Percentiles rank a stretch among this genome's conserved stretches.
Conservation (phyloP, 2,797 vertebrate species). For the Gila robusta region DNA sequence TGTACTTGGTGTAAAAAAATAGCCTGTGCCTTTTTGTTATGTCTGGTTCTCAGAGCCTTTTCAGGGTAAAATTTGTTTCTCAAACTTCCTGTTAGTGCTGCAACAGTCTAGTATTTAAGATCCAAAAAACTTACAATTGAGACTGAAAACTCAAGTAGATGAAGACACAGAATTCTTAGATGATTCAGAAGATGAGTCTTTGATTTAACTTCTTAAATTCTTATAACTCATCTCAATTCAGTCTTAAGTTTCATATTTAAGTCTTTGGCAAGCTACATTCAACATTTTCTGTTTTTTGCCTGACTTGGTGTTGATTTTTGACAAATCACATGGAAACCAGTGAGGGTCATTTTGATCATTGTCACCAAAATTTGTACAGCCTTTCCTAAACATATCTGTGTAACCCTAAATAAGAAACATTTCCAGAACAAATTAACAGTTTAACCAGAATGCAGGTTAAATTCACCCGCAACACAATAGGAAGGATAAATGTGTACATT, state of each 20-base stretch:
- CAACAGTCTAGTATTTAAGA: not conserved
- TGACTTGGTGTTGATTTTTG: not conserved
- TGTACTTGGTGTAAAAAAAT: no score
- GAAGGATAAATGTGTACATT: not conserved
- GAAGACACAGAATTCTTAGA: not conserved
- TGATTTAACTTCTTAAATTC: not conserved
- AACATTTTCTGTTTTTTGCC: not conserved
- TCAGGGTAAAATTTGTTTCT: not conserved
- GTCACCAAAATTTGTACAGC: not conserved
- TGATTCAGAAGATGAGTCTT: not conserved
- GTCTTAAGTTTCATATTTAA: not conserved
- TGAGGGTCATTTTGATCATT: not conserved
- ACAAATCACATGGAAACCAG: not conserved
- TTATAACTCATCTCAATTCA: no score
- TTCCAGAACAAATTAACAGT: not conserved
- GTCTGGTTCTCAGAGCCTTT: not conserved
- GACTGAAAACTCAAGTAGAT: not conserved
- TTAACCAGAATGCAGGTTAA: not conserved
- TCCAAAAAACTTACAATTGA: no score
- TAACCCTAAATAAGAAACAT: not conserved
- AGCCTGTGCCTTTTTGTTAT: not conserved
- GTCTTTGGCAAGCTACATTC: not conserved
- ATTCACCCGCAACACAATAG: not conserved
- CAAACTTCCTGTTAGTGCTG: not conserved
- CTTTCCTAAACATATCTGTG: not conserved